A percentile compares a stretch with the other conserved stretches of the same genome.
Evolutionary conservation across 2,113 vertebrate species (phyloP).

Genomic region (Triplophysa dalaica): DNA sequence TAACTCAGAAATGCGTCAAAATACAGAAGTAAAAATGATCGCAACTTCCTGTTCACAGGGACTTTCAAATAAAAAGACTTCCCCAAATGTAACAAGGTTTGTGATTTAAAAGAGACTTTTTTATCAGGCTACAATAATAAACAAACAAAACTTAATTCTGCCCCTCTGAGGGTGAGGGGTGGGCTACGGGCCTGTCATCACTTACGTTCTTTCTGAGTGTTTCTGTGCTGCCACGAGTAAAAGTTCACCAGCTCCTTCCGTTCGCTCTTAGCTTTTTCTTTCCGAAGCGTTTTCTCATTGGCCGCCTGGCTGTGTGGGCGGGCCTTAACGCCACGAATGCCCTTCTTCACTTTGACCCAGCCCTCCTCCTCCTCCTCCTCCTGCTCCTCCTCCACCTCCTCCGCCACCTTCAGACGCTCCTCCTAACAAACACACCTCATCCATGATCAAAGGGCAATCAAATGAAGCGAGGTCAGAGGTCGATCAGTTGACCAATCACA

Average conservation of each 20-base stretch:
- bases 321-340: conserved; percentile 78
- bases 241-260: conserved; percentile 95
- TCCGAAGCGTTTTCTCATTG: conserved; percentile 78
- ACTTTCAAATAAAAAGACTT: too few relatives aligned
- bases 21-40: too few relatives aligned
- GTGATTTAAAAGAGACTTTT: too few relatives aligned
- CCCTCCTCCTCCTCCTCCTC: conserved; percentile 89
- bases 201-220: conserved; percentile 94
- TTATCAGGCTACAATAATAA: too few relatives aligned
- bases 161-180: too few relatives aligned
- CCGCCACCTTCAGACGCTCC: conserved; percentile 65
- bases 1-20: too few relatives aligned
- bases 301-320: conserved; percentile 85
- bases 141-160: too few relatives aligned
- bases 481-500: neutral
- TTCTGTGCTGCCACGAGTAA: conserved; percentile 93
- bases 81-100: too few relatives aligned
- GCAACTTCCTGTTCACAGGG: too few relatives aligned
- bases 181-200: conserved; percentile 23
- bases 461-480: neutral
- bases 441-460: neutral
- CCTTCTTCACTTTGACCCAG: conserved; percentile 92
- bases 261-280: conserved; percentile 82
- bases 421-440: conserved; percentile 59
- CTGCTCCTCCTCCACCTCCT: conserved; percentile 67